phyloP scores from a whole-genome alignment of 2,888 invertebrate species.

The Pachydiplax longipennis region DNA sequence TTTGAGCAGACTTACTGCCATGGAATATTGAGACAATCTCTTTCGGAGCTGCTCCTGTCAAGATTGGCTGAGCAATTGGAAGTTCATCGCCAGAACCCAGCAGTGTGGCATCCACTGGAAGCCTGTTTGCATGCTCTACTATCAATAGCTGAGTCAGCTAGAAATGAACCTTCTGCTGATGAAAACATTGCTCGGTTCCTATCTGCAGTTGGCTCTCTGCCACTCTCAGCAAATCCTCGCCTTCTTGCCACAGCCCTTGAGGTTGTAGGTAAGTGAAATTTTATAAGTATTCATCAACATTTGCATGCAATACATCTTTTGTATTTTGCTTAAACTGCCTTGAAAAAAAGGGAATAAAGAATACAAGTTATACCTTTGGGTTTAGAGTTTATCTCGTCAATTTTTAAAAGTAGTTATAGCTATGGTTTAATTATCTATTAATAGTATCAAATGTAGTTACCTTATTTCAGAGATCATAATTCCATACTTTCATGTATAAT shows the following conservation, averaged over 20 bases:
- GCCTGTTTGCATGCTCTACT: slow-evolving; percentile 72
- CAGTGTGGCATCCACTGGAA: slow-evolving; percentile 67
- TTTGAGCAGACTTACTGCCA: slow-evolving; percentile 19
- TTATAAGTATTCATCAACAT: neutral
- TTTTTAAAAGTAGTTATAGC: no score
- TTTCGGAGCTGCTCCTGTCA: slow-evolving; percentile 56
- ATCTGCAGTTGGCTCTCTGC: slow-evolving; percentile 57
- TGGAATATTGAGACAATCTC: slow-evolving; percentile 54
- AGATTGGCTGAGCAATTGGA: slow-evolving; percentile 51
- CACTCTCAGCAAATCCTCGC: slow-evolving; percentile 67
- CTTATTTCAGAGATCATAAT: no score
- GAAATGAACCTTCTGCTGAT: slow-evolving; percentile 65
- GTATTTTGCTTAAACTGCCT: neutral
- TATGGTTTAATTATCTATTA: no score
- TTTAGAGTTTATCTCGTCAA: no score
- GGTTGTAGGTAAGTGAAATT: slow-evolving; percentile 68
- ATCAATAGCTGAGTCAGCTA: slow-evolving; percentile 70
- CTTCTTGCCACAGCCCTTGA: slow-evolving; percentile 77
- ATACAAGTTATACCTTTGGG: no score
- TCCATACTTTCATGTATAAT: no score
- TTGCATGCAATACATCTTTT: neutral
- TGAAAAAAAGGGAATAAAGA: no score
- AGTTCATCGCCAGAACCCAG: slow-evolving; percentile 55
- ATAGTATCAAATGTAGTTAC: no score
- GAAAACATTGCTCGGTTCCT: neutral